Base-by-base conservation (phyloP, 2,797 vertebrate genomes). In the Xenentodon cancila region DNA sequence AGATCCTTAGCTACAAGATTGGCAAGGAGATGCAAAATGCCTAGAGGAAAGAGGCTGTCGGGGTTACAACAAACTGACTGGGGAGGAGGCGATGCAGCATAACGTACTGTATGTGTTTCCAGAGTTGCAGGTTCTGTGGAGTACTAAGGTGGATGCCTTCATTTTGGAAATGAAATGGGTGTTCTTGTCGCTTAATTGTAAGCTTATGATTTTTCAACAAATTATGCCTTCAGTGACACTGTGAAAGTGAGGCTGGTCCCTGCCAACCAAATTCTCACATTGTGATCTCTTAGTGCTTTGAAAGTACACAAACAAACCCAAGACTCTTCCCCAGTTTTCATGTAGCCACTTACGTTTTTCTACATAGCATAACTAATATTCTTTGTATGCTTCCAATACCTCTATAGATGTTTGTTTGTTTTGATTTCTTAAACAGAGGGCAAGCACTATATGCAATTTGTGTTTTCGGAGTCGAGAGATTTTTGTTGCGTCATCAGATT, bases 1-100 rank as follows among this genome's bases (percentile, higher is more conserved):
- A 98, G 93, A 98, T 99, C 91, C 96, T 98, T 82, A 98, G 96
- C 91, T 98, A 98, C 93, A 98, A 97, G 93, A 98, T 98, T 42
- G 96, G 96, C 91, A 98, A 98, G 81, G 97, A 99, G 87, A 97
- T 98, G 96, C 97, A 98, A 86, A 97, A 94, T 3, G 93, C 95
- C 89, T 97, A 95, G 89, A 56, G 55, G 53, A 68, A 52, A 25
- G 27, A 75, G 82, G 68, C 74, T 19, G 69, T 60, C 52, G 48
- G 44, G 49, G 72, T 84, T 66, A 71, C 45, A 34, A 83, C 73
- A 80, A 77, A 76, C 70, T 46, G 71, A 72, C 70, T 37, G 51
- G 53, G 59, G 79, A 27, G 34, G 27, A 79, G 78, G 84, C 88
- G 92, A 89, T 85, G 88, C 92, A 87, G 53, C 37, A 20, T 66